Conservation (phyloP, 2,797 vertebrate species). For the Manis javanica region DNA sequence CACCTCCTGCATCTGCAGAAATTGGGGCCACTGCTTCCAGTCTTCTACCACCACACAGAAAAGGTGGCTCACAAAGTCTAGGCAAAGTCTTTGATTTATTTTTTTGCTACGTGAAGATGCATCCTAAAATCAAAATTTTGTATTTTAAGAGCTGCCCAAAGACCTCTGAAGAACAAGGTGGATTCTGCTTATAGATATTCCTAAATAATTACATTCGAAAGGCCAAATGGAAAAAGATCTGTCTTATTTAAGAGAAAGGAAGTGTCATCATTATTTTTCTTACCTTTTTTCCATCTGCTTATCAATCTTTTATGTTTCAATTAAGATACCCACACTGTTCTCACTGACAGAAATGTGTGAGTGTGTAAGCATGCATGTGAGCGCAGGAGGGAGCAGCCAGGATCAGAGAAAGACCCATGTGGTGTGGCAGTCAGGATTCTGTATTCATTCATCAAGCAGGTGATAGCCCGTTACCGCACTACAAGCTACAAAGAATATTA, state of each 20-base stretch:
- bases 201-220: background rate
- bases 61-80: background rate
- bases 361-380: background rate
- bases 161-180: background rate
- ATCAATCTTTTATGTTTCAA: slow-evolving; percentile 11
- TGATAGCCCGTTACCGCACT: background rate
- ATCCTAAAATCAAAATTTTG: background rate
- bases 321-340: background rate
- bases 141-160: background rate
- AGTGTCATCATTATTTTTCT: background rate
- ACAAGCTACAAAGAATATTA: background rate
- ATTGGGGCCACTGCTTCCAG: background rate
- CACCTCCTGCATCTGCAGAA: background rate
- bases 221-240: background rate
- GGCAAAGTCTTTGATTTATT: background rate
- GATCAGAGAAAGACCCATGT: background rate
- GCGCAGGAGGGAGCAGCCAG: background rate
- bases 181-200: background rate
- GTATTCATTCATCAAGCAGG: background rate
- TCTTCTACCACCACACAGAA: background rate
- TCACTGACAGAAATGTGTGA: background rate
- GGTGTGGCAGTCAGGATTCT: background rate
- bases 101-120: background rate
- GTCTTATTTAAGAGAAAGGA: background rate
- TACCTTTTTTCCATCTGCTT: background rate